Conservation (phyloP, 2,797 vertebrate genomes). For the Gorsachius magnificus region DNA sequence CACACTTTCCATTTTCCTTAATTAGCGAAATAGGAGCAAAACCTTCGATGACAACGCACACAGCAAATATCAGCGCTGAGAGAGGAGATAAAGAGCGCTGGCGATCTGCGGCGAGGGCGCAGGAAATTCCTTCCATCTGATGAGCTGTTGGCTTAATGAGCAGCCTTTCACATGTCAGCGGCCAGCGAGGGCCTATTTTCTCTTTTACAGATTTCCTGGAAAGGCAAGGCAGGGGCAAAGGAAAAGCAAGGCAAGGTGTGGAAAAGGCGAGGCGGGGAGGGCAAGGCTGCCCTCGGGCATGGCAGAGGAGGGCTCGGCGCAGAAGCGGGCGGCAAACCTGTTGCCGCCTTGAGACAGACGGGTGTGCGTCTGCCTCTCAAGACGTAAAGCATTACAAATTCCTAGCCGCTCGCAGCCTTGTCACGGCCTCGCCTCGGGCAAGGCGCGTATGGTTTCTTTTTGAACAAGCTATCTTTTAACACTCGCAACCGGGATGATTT, state of each 20-base stretch:
- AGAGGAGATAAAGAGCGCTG: slow-evolving; percentile 70
- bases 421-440: slow-evolving; percentile 60
- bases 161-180: slow-evolving; percentile 71
- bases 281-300: neutral
- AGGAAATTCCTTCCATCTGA: slow-evolving; percentile 83
- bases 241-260: neutral
- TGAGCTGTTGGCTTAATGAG: slow-evolving; percentile 76
- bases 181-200: slow-evolving; percentile 46
- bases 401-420: slow-evolving; percentile 52
- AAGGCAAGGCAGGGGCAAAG: neutral
- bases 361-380: neutral
- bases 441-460: slow-evolving; percentile 69
- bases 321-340: slow-evolving; percentile 76
- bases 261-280: neutral
- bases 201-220: slow-evolving; percentile 39
- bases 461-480: slow-evolving; percentile 85
- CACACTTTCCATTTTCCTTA: slow-evolving; percentile 23
- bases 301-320: slow-evolving; percentile 39
- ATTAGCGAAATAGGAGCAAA: slow-evolving; percentile 19
- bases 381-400: slow-evolving; percentile 27
- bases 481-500: slow-evolving; percentile 80
- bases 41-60: neutral
- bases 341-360: slow-evolving; percentile 63
- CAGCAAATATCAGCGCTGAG: slow-evolving; percentile 18
- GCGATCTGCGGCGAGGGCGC: slow-evolving; percentile 52